phyloP scores from a whole-genome alignment of 2,113 vertebrate species.

The Hydropotes inermis region DNA sequence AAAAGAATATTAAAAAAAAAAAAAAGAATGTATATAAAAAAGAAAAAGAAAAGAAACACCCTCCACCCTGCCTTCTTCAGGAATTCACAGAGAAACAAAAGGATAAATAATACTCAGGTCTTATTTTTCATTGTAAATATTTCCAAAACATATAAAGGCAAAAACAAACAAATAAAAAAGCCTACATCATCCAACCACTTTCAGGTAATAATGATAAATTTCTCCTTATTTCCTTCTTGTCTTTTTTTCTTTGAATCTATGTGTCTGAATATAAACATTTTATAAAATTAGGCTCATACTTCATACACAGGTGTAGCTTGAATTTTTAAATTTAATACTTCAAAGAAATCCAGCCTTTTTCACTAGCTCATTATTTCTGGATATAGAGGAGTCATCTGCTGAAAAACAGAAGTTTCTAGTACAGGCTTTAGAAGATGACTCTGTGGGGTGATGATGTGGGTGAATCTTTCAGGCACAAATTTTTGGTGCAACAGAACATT shows the following conservation, averaged over 20 bases:
- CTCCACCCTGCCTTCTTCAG: neutral
- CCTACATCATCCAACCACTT: neutral
- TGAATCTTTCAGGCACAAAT: no score
- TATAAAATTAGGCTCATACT: neutral
- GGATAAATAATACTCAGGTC: neutral
- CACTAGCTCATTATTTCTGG: neutral
- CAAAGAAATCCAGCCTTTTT: neutral
- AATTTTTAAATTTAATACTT: neutral
- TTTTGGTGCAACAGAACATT: neutral
- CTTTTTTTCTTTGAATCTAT: neutral
- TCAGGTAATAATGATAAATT: neutral
- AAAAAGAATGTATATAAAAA: neutral
- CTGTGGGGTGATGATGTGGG: neutral
- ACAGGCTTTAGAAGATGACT: neutral
- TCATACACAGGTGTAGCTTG: neutral
- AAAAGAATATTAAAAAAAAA: neutral
- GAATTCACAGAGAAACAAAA: neutral
- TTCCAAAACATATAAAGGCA: neutral
- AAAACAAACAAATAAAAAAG: neutral
- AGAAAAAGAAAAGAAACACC: neutral
- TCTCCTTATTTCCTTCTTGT: neutral
- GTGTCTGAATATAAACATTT: neutral
- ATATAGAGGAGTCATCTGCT: neutral
- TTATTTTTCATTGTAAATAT: neutral
- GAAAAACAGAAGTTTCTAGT: neutral